Percentiles rank a stretch among this genome's conserved stretches.
Evolutionary conservation across 2,888 invertebrate species (phyloP).

Genomic region (Acanthococcus lagerstroemiae): DNA sequence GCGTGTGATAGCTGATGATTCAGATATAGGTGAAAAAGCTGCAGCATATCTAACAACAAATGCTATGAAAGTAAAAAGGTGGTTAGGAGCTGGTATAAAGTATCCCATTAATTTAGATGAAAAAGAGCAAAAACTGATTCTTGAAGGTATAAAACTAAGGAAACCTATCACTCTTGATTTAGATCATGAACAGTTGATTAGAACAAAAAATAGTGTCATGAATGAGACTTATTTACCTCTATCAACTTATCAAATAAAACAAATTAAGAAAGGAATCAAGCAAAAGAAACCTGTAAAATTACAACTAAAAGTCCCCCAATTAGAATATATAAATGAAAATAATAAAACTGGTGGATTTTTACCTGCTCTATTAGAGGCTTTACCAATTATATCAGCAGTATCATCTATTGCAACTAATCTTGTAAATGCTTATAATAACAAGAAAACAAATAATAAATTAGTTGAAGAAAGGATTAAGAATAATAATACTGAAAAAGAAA

Average conservation of each 20-base stretch:
- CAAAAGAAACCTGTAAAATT: background rate
- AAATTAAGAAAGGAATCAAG: background rate
- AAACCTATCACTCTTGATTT: background rate
- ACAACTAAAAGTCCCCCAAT: background rate
- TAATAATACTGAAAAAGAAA: background rate
- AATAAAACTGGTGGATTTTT: background rate
- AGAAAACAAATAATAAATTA: conserved; percentile 6
- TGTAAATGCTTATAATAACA: conserved; percentile 8
- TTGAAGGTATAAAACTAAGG: background rate
- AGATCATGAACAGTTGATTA: background rate
- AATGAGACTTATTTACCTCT: conserved; percentile 6
- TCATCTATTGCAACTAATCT: background rate
- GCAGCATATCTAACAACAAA: conserved; percentile 22
- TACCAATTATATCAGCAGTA: too few relatives aligned
- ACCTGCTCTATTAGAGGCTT: background rate
- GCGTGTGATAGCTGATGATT: conserved; percentile 23
- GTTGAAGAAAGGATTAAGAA: conserved; percentile 1
- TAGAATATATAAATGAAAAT: background rate
- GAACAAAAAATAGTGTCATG: conserved; percentile 3
- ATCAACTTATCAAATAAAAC: background rate
- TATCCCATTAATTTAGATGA: background rate
- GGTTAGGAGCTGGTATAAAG: conserved; percentile 16
- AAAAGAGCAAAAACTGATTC: background rate
- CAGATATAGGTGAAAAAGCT: conserved; percentile 24
- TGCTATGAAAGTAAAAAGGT: conserved; percentile 29